phyloP scores from a whole-genome alignment of 1,140 invertebrate species.

The Platyura marginata region DNA sequence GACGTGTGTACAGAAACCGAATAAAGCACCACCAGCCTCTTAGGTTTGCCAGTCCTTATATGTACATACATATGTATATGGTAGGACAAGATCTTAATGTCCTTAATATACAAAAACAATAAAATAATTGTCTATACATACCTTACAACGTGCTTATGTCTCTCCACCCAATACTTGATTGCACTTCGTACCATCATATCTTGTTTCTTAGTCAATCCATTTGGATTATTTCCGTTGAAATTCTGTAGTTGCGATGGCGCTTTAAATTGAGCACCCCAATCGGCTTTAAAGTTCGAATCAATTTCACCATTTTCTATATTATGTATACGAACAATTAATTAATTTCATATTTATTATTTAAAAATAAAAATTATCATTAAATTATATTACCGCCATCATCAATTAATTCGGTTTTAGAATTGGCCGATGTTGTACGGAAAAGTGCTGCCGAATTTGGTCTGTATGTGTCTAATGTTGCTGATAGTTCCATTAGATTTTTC shows the following conservation, averaged over 20 bases:
- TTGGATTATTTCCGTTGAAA: conserved; percentile 43
- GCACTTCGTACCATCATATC: conserved; percentile 63
- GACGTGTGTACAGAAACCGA: too few species aligned
- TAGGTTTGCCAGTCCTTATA: too few species aligned
- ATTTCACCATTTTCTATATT: conserved; percentile 27
- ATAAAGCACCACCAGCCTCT: too few species aligned
- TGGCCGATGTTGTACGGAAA: conserved; percentile 40
- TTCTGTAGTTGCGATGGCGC: conserved; percentile 41
- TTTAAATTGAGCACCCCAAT: conserved; percentile 52
- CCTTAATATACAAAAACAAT: background rate
- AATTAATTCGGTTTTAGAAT: conserved; percentile 31
- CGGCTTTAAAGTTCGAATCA: conserved; percentile 47
- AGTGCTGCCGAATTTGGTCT: conserved; percentile 59
- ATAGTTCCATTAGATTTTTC: conserved; percentile 68
- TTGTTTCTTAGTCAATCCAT: conserved; percentile 61
- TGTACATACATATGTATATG: too few species aligned
- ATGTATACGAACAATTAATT: background rate
- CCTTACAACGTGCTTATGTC: conserved; percentile 71
- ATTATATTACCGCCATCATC: conserved; percentile 22
- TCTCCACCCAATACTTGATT: conserved; percentile 74
- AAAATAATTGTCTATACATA: conserved; percentile 21
- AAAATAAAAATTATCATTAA: too few species aligned
- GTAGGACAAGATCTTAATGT: too few species aligned
- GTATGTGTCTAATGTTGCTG: conserved; percentile 57
- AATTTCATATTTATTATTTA: background rate